phyloP scores from a whole-genome alignment of 1,140 invertebrate species.

The Hypothenemus hampei region DNA sequence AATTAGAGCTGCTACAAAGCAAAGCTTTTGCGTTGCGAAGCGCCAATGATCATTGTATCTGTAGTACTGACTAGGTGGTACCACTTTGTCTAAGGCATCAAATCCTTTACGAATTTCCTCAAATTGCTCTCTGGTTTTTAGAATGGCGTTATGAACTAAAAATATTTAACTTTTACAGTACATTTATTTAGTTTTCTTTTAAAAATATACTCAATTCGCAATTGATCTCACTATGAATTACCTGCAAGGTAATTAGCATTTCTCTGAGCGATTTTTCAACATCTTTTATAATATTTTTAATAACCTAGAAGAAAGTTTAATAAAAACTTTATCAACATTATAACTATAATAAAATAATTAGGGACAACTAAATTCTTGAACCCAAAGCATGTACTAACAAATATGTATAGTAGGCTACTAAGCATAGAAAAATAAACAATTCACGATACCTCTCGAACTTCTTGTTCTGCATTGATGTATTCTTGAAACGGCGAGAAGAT shows the following conservation, averaged over 20 bases:
- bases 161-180: conserved; percentile 49
- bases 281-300: conserved; percentile 60
- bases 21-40: conserved; percentile 72
- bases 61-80: conserved; percentile 68
- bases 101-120: conserved; percentile 54
- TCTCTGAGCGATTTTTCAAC: conserved; percentile 65
- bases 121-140: conserved; percentile 54
- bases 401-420: too few relatives aligned
- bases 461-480: conserved; percentile 59
- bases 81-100: conserved; percentile 52
- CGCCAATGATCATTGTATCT: conserved; percentile 85
- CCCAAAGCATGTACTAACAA: too few relatives aligned
- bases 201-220: conserved; percentile 50
- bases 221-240: conserved; percentile 61
- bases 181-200: neutral
- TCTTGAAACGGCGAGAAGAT: conserved; percentile 62
- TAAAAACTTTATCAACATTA: too few relatives aligned
- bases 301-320: conserved; percentile 66
- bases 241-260: conserved; percentile 64
- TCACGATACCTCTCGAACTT: conserved; percentile 57
- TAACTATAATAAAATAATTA: neutral
- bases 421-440: too few relatives aligned
- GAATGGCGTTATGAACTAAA: conserved; percentile 53
- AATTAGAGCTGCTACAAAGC: conserved; percentile 70
- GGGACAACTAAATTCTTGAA: neutral